phyloP scores from a whole-genome alignment of 2,888 invertebrate species.

The Hemithea aestivaria region DNA sequence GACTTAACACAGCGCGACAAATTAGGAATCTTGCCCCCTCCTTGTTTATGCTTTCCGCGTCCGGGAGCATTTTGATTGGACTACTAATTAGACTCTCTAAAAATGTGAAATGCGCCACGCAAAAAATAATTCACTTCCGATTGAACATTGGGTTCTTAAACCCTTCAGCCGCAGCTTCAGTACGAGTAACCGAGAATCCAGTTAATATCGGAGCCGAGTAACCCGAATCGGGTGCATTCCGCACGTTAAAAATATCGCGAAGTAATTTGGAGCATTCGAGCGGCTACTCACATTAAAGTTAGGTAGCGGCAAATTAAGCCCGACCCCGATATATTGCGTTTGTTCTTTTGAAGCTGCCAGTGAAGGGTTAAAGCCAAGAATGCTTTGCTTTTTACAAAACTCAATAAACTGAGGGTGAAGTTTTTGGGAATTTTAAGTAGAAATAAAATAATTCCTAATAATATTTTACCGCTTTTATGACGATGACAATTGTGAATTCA shows the following conservation, averaged over 20 bases:
- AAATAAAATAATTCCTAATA: neutral
- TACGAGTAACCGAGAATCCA: conserved; percentile 37
- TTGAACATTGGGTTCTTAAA: conserved; percentile 45
- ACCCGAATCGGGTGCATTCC: conserved; percentile 73
- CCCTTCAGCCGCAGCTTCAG: conserved; percentile 37
- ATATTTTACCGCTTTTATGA: neutral
- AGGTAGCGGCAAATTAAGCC: conserved; percentile 74
- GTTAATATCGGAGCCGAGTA: conserved; percentile 67
- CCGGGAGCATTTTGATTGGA: conserved; percentile 31
- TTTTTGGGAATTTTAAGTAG: conserved; percentile 6
- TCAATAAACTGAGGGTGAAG: conserved; percentile 52
- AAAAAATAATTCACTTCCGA: conserved; percentile 27
- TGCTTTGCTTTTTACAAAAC: conserved; percentile 77
- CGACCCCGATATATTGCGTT: conserved; percentile 76
- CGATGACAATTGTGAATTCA: conserved; percentile 2
- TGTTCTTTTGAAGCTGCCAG: conserved; percentile 76
- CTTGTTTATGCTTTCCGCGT: conserved; percentile 41
- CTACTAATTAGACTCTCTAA: conserved; percentile 33
- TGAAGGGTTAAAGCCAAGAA: conserved; percentile 79
- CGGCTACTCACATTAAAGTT: conserved; percentile 71
- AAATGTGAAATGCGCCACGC: conserved; percentile 27
- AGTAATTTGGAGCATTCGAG: conserved; percentile 75
- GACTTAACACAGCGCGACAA: conserved; percentile 53
- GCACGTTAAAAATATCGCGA: conserved; percentile 74
- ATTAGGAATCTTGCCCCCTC: conserved; percentile 49